phyloP scores from a whole-genome alignment of 30 jellyfish, hydroid and myxozoan genomes.

The Catostylus mosaicus region DNA sequence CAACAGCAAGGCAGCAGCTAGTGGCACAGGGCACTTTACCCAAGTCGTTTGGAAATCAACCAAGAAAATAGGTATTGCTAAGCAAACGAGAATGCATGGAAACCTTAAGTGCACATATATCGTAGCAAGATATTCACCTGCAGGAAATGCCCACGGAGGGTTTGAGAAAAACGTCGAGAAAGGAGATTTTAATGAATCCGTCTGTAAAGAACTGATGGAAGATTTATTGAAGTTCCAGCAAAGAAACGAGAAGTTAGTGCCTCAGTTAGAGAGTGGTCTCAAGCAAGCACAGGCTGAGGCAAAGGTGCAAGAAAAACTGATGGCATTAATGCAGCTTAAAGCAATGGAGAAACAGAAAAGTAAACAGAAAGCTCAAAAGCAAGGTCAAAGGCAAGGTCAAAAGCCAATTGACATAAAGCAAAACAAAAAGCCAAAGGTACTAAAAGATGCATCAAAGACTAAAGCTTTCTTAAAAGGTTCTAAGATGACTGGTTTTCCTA shows the following conservation, averaged over 20 bases:
- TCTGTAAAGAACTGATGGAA: constrained; percentile 69
- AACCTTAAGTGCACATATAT: constrained; percentile 92
- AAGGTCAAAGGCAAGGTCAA: constrained; percentile 17
- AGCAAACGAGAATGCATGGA: constrained; percentile 94
- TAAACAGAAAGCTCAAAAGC: constrained; percentile 26
- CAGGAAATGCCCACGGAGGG: constrained; percentile 80
- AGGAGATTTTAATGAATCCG: constrained; percentile 79
- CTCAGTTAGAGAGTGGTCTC: constrained; percentile 62
- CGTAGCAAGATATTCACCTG: constrained; percentile 96
- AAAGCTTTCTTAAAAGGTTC: background rate
- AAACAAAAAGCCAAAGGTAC: background rate
- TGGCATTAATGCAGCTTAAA: constrained; percentile 53
- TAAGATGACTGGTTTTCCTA: background rate
- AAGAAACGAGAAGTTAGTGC: constrained; percentile 78
- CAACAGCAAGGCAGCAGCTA: constrained; percentile 58
- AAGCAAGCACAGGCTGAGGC: constrained; percentile 59
- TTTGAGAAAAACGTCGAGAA: constrained; percentile 75
- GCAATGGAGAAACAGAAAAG: constrained; percentile 50
- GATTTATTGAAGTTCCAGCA: constrained; percentile 81
- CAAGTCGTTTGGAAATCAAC: constrained; percentile 95
- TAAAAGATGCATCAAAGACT: background rate
- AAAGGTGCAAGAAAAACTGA: constrained; percentile 48
- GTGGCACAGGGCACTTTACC: constrained; percentile 97
- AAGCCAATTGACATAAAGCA: constrained; percentile 3
- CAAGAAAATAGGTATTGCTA: constrained; percentile 91